Evolutionary conservation across 2,797 vertebrate species (phyloP), one percentile per base, ranked within the genome.

Genomic region (Sphaeramia orbicularis): DNA sequence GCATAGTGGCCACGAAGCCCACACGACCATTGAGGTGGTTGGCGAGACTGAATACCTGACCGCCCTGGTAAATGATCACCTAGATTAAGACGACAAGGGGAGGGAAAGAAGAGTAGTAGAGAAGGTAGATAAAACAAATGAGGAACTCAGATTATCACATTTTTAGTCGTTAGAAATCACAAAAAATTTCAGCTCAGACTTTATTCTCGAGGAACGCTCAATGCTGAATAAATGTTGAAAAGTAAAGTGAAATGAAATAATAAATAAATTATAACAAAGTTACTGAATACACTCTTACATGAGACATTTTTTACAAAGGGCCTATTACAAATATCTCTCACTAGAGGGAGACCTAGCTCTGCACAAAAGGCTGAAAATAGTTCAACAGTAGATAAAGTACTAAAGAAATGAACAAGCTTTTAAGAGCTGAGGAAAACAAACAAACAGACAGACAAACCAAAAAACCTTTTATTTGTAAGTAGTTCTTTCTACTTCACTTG

Each of bases 21-120:
- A 99, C 97, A 70, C 98, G 95, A 24, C 96, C 96, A 8, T 94
- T 95, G 90, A 99, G 97, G 65, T 96, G 96, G 80, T 95, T 95
- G 71, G 97, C 95, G 38, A 96, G 95, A 55, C 95, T 97, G 91
- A 98, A 97, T 80, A 97, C 96, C 91, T 99, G 97, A 67, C 98
- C 98, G 1, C 96, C 95, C 91, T 99, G 98, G 93, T 99, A 99
- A 65, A 99, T 95, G 76, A 99, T 97, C 89, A 99, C 97, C 98
- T 99, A 92, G 3, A 85, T 41, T 4, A 32, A 18, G 49, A 62
- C 4, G 27, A 41, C 30, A 59, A 16, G 6, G 14, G 21, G 56
- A 48, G 32, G 37, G 44, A 35, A 13, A 42, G 13, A 41, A 14
- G 37, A 45, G 10, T 52, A 7, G 45, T 4, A 45, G 7, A 64